These are phyloP conservation scores for Cyclina sinensis DNA, from an alignment of 1,140 invertebrate genomes.

Conservation along the genomic window DNA sequence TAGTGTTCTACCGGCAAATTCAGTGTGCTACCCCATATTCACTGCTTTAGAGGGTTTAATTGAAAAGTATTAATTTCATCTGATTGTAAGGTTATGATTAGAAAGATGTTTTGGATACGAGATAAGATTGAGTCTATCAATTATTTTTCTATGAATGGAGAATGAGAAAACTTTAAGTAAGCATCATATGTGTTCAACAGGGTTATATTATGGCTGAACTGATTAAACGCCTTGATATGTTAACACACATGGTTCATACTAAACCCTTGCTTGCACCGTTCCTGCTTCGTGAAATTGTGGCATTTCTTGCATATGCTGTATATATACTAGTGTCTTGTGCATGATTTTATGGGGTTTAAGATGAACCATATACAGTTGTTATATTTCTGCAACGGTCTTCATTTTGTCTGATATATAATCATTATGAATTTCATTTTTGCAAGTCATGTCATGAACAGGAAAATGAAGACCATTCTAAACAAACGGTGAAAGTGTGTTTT, in stretches of 20 bases:
- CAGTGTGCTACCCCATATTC: no score
- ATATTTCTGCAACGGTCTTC: slow-evolving; percentile 1
- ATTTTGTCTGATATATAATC: slow-evolving; percentile 11
- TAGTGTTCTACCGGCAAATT: no score
- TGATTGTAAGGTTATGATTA: no score
- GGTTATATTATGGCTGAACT: slow-evolving; percentile 9
- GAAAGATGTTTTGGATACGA: no score
- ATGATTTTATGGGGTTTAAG: slow-evolving; percentile 55
- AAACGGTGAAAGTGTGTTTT: not conserved
- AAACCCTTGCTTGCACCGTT: slow-evolving; percentile 57
- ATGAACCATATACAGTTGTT: slow-evolving; percentile 23
- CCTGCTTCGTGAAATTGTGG: not conserved
- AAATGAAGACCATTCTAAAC: not conserved
- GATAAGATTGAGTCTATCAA: no score
- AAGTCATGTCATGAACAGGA: no score
- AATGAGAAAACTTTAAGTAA: not conserved
- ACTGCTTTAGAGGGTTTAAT: no score
- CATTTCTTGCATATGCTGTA: slow-evolving; percentile 31
- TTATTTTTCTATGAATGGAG: no score
- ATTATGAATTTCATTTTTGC: not conserved
- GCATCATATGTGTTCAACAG: slow-evolving; percentile 6
- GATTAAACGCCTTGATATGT: not conserved
- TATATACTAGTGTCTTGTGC: slow-evolving; percentile 50
- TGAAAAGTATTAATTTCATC: no score
- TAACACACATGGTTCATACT: slow-evolving; percentile 40